Evolutionary conservation across 2,888 invertebrate genomes (phyloP).

Genomic region (Zaprionus obscuricornis): DNA sequence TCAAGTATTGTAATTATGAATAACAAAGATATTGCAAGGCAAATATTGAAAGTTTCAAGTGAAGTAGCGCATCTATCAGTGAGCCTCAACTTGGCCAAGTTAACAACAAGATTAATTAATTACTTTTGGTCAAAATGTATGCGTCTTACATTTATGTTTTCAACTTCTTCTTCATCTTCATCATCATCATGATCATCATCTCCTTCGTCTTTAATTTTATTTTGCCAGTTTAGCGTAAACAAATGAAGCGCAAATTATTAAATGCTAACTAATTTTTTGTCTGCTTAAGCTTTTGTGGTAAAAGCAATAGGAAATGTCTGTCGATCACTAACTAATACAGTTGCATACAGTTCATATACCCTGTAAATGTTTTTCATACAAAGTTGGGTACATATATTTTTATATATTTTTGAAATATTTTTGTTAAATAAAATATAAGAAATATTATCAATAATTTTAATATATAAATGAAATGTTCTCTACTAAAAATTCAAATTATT

Average conservation of each 20-base stretch:
- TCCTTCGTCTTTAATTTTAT: constrained; percentile 6
- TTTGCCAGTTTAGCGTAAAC: constrained; percentile 2
- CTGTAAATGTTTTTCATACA: no score
- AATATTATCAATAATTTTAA: no score
- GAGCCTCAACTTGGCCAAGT: constrained; percentile 32
- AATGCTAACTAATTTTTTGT: constrained; percentile 44
- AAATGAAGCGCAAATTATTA: constrained; percentile 49
- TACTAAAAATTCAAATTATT: no score
- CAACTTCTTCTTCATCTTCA: constrained; percentile 17
- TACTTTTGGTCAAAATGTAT: constrained; percentile 32
- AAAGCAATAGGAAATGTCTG: constrained; percentile 55
- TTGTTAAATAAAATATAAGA: no score
- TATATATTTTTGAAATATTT: no score
- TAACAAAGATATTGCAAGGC: constrained; percentile 56
- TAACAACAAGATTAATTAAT: constrained; percentile 61
- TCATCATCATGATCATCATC: no score
- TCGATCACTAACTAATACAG: constrained; percentile 1
- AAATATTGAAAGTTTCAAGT: constrained; percentile 54
- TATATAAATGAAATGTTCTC: no score
- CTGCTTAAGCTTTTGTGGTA: constrained; percentile 46
- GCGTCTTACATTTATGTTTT: constrained; percentile 5
- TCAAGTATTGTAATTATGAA: constrained; percentile 51
- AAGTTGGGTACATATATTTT: no score
- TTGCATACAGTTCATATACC: constrained; percentile 30
- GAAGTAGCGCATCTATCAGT: constrained; percentile 45